A percentile compares a stretch with the other conserved stretches of the same genome.
These are phyloP conservation scores for Argyrosomus regius DNA, from an alignment of 2,797 vertebrate species.

Conservation along the genomic window DNA sequence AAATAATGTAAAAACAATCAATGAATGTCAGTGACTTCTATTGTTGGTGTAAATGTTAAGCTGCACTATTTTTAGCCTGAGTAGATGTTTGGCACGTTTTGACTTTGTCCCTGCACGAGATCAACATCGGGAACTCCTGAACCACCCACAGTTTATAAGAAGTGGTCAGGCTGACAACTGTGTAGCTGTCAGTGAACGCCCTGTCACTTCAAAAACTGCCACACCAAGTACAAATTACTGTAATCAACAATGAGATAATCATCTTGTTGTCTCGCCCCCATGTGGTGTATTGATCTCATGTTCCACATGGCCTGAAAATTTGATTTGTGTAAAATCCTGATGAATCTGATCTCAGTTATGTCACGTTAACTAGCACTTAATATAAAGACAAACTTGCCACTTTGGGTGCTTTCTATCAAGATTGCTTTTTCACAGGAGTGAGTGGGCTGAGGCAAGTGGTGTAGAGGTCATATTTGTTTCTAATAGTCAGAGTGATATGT, in stretches of 20 bases:
- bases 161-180: slow-evolving; percentile 55
- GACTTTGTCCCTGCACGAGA: slow-evolving; percentile 41
- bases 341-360: slow-evolving; percentile 47
- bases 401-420: slow-evolving; percentile 19
- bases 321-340: slow-evolving; percentile 63
- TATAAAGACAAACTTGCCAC: slow-evolving; percentile 1
- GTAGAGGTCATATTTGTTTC: slow-evolving; percentile 75
- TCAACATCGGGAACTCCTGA: slow-evolving; percentile 54
- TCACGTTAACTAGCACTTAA: slow-evolving; percentile 36
- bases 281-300: slow-evolving; percentile 58
- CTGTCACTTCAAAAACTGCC: slow-evolving; percentile 33
- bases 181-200: slow-evolving; percentile 60
- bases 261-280: slow-evolving; percentile 48
- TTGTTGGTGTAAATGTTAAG: slow-evolving; percentile 45
- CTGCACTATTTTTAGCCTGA: slow-evolving; percentile 52
- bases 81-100: slow-evolving; percentile 44
- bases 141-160: slow-evolving; percentile 66
- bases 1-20: slow-evolving; percentile 5
- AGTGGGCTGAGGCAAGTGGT: slow-evolving; percentile 32
- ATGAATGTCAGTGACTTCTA: slow-evolving; percentile 26
- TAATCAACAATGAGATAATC: slow-evolving; percentile 66
- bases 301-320: slow-evolving; percentile 52
- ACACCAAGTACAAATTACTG: slow-evolving; percentile 57
- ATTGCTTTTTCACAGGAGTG: slow-evolving; percentile 45
- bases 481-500: slow-evolving; percentile 68